Base-by-base conservation (phyloP, 2,113 vertebrate genomes). In the Gambusia affinis region DNA sequence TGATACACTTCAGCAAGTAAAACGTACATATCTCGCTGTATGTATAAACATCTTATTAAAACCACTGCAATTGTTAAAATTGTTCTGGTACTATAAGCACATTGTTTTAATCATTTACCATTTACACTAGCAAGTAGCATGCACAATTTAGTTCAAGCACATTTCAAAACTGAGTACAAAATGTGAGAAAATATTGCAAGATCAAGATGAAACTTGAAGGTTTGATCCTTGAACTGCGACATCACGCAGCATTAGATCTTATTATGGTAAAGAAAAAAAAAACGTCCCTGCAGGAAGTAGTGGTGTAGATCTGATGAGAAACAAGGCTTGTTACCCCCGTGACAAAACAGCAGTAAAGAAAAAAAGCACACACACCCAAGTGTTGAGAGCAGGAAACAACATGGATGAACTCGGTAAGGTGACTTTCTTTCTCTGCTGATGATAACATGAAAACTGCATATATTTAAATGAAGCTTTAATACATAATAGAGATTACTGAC, bases 401-500 rank as follows among this genome's bases (percentile, higher is more conserved):
- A 93, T 93, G 92, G 89, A 93, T 30, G 91, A 93, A 70, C 91
- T 93, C 15, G 92, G 92, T 93, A 90, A 89, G 92, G 24, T 22
- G 39, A 60, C 35, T 78, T 70, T 83, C 37, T 72, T 5, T 74
- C 30, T 64, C n/a, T 0, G 4, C 10, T 67, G 3, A 27, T 68
- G 0, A 64, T 83, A 1, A 12, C 24, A 3, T 28, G 69, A 3
- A 70, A 67, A 67, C 4, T 29, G 10, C 62, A 70, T 15, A 31
- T 33, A 24, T 60, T 39, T 60, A 47, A 17, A 24, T 22, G 66
- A 60, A 42, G 39, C 12, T 65, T 47, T 1, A 33, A 47, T 1
- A 8, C 3, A 33, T 29, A 57, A 22, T 11, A 6, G 63, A n/a
- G 70, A 44, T 10, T n/a, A 42, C 4, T 28, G 29, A 37, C 5